Base-by-base conservation (phyloP, 2,888 invertebrate species). In the Ormia ochracea region DNA sequence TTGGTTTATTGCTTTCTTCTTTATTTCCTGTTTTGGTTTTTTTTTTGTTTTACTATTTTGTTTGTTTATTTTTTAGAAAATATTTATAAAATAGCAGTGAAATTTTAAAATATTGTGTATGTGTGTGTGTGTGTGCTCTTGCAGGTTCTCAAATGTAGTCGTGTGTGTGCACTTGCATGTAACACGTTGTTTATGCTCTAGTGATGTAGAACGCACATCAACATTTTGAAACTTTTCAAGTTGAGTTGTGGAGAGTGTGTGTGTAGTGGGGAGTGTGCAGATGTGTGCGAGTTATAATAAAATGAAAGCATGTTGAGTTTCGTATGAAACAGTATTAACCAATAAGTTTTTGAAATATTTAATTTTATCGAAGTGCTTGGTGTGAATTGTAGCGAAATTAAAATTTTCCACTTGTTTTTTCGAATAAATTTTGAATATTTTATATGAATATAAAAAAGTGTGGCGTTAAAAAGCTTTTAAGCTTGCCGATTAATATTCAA, bases 171-270 rank as follows among this genome's bases (percentile, higher is more conserved):
- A 12, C 12, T 28, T 58, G n/a, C n/a, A n/a, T 2, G 38, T 54
- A 28, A 58, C 41, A 59, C 21, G 41, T 66, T 72, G 63, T 79
- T 79, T 63, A 70, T 69, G 74, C 74, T 79, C 74, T 33, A 58
- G 9, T 74, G 74, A 45, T 69, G 69, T 69, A 58, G 33, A 69
- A 74, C 78, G 43, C 23, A 69, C 74, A 69, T 65, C 63, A 74
- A 70, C 41, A 73, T 74, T 73, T 69, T n/a, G 38, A 56, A 72
- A 66, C 52, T 72, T 59, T 78, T 66, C 31, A 33, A 61, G 5
- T 59, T 26, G 7, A 19, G 14, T 45, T 61, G 43, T 26, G 10
- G 23, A n/a, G n/a, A n/a, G n/a, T n/a, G n/a, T n/a, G n/a, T n/a
- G n/a, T n/a, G n/a, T n/a, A n/a, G n/a, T n/a, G n/a, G n/a, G n/a